Base-by-base conservation (phyloP, 2,888 invertebrate genomes). In the Drosophila nr. medialis region DNA sequence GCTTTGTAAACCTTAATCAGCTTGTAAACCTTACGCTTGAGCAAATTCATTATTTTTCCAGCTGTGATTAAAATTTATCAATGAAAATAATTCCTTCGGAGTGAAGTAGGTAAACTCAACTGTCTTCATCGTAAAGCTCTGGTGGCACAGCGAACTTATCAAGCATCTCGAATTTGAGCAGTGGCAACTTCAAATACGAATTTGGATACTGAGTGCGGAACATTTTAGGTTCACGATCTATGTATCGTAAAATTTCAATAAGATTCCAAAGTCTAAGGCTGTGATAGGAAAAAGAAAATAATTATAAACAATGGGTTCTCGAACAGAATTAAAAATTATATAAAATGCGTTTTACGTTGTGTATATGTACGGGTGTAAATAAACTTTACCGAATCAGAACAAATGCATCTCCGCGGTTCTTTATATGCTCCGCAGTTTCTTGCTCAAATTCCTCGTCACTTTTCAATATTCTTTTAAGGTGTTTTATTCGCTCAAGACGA, bases 111-210 rank as follows among this genome's bases (percentile, higher is more conserved):
- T 2, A 24, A 34, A 56, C 74, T 81, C 66, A 81, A 93, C 93
- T 70, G 63, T 92, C 87, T 50, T 87, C 85, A 64, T 93, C 92
- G 55, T 83, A 90, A 0, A 78, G 48, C 40, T 88, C 82, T 4
- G 93, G 93, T 0, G 92, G 80, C 32, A 73, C 81, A 5, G 90
- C 85, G 24, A 70, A 75, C 80, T 83, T 79, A 18, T 80, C 74
- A 0, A 88, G 70, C 81, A 90, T 87, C 50, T 92, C 91, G 45
- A 92, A 93, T 54, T 91, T 92, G 2, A 93, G 72, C 4, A 93
- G 63, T 4, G 93, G 93, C 34, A 93, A 72, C 67, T 88, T 90
- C 10, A 93, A 74, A 67, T 92, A 90, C 0, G 85, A 76, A 42
- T 80, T 91, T 0, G 91, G 91, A 87, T 92, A 93, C 6, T 62